Base-by-base conservation (phyloP, 2,888 invertebrate genomes). In the Xylota sylvarum region DNA sequence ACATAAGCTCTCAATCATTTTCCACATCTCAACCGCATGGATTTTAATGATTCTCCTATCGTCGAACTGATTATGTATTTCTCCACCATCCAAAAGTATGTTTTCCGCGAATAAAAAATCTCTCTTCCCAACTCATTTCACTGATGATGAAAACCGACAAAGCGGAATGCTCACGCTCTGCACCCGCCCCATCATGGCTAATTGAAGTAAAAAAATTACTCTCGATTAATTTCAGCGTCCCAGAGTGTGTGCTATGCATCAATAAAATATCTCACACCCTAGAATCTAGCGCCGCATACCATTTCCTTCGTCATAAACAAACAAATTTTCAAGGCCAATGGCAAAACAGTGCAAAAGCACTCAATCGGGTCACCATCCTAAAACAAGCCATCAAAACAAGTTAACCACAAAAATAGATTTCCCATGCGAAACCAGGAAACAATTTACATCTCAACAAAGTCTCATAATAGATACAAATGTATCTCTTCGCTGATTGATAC, bases 1-100 rank as follows among this genome's bases (percentile, higher is more conserved):
- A 67, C 35, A 27, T n/a, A 50, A 76, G 35, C 56, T 58, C 67
- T 76, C 65, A 58, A 58, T 76, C 67, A 58, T 65, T 67, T 67
- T 37, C 56, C 32, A 40, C 19, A 72, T 60, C 37, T 37, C 55
- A 10, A 35, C 30, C 30, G 17, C 64, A 64, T 64, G 48, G 37
- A 10, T 67, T 52, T 52, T 35, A 67, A 58, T 58, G 55, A 35
- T 27, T 67, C 65, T 56, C 35, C 56, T 30, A 58, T 48, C 76
- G 32, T 17, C 65, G 35, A 67, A 50, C 19, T 37, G 43, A 67
- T 67, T 76, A 76, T 64, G 52, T 65, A 32, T 67, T 48, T 65
- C 52, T 37, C 56, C 46, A 10, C 12, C 55, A 14, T 6, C 30
- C 7, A 1, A 55, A n/a, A 55, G 14, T 30, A 27, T 55, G 14